phyloP scores from a whole-genome alignment of 2,797 vertebrate genomes.

The Vireo griseus region DNA sequence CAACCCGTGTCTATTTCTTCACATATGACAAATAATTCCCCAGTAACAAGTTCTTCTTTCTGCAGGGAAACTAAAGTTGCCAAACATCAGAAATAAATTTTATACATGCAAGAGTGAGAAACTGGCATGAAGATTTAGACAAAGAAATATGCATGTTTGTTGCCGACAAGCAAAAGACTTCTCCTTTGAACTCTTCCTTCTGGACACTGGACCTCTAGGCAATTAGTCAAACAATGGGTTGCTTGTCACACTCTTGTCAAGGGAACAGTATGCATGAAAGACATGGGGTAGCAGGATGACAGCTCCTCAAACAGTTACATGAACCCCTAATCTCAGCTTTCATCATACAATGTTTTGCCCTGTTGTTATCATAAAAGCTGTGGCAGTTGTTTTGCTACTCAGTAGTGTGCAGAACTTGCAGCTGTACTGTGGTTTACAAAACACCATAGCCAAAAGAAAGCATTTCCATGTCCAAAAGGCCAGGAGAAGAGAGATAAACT shows the following conservation, averaged over 20 bases:
- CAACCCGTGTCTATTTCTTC: background rate
- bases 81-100: background rate
- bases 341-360: background rate
- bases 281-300: accelerated
- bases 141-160: accelerated
- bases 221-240: background rate
- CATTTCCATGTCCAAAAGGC: background rate
- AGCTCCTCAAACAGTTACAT: background rate
- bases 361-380: background rate
- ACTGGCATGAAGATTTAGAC: background rate
- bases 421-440: background rate
- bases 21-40: background rate
- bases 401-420: background rate
- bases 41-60: background rate
- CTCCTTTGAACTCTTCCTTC: background rate
- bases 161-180: background rate
- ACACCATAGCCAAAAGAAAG: background rate
- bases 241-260: background rate
- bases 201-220: background rate
- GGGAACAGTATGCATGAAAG: background rate
- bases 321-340: background rate
- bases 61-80: background rate
- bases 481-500: background rate
- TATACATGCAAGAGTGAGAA: background rate
- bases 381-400: background rate